Conservation (phyloP, 2,888 invertebrate genomes). For the Brachyptera risi region DNA sequence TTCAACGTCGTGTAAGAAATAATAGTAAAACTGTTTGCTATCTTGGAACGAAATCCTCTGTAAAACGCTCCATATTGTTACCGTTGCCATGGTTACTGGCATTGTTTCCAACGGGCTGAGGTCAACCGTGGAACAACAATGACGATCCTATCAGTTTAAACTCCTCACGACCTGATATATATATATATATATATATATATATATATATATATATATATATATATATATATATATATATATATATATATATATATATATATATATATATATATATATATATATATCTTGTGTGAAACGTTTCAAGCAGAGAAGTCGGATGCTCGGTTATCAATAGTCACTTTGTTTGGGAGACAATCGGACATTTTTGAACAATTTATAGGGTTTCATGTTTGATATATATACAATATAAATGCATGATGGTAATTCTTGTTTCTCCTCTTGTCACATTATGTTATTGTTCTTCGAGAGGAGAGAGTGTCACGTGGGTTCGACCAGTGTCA, state of each 20-base stretch:
- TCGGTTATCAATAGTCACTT: conserved; percentile 8
- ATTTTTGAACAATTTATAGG: conserved; percentile 27
- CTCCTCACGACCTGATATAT: background rate
- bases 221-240: background rate
- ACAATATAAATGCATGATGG: too few relatives aligned
- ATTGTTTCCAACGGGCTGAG: background rate
- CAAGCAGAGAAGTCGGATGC: too few relatives aligned
- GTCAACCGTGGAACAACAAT: background rate
- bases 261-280: background rate
- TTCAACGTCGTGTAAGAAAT: too few relatives aligned
- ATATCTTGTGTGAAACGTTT: too few relatives aligned
- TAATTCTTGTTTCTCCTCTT: conserved; percentile 3
- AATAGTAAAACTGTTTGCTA: too few relatives aligned
- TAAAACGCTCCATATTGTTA: too few relatives aligned
- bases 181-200: too few relatives aligned
- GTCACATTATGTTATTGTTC: conserved; percentile 21
- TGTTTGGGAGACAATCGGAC: conserved; percentile 25
- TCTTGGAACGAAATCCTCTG: too few relatives aligned
- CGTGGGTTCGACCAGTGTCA: background rate
- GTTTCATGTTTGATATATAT: conserved; percentile 9
- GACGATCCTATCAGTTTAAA: background rate
- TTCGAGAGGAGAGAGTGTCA: conserved; percentile 18
- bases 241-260: conserved; percentile 4
- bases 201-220: background rate
- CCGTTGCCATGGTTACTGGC: too few relatives aligned